A percentile compares a stretch with the other conserved stretches of the same genome.
These are phyloP conservation scores for Armadillidium nasatum DNA, from an alignment of 1,140 invertebrate species.

Conservation along the genomic window DNA sequence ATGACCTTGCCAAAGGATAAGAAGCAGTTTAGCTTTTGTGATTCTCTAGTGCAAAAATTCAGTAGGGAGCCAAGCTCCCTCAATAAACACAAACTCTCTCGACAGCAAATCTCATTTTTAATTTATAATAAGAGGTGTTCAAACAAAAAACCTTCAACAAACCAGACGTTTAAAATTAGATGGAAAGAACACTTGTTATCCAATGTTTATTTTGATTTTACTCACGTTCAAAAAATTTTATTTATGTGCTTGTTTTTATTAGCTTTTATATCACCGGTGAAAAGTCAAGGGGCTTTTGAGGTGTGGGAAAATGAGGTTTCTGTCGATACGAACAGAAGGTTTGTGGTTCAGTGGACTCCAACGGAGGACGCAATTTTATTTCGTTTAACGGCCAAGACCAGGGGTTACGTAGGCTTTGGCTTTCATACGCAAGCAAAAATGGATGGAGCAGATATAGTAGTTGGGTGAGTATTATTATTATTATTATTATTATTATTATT, in stretches of 20 bases:
- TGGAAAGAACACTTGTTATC: neutral
- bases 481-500: no score
- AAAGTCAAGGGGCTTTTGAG: neutral
- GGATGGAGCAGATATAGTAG: constrained; percentile 50
- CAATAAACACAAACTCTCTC: neutral
- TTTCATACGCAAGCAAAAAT: constrained; percentile 50
- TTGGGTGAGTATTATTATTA: constrained; percentile 47
- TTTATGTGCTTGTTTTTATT: neutral
- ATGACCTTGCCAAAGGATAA: neutral
- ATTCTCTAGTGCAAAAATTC: neutral
- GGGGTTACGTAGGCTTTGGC: constrained; percentile 51
- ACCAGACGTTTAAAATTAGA: neutral
- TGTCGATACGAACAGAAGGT: neutral
- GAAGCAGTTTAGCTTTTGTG: no score
- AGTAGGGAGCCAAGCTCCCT: neutral
- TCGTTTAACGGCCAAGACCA: constrained; percentile 47
- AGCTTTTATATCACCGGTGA: neutral
- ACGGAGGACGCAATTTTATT: constrained; percentile 46
- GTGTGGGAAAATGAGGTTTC: constrained; percentile 4
- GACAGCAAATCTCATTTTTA: neutral
- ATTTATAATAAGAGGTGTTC: neutral
- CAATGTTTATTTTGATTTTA: neutral
- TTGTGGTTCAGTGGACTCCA: constrained; percentile 43
- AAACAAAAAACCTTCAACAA: neutral
- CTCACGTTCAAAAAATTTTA: neutral